Evolutionary conservation across 2,113 vertebrate species (phyloP).

Genomic region (Cathartes aura): DNA sequence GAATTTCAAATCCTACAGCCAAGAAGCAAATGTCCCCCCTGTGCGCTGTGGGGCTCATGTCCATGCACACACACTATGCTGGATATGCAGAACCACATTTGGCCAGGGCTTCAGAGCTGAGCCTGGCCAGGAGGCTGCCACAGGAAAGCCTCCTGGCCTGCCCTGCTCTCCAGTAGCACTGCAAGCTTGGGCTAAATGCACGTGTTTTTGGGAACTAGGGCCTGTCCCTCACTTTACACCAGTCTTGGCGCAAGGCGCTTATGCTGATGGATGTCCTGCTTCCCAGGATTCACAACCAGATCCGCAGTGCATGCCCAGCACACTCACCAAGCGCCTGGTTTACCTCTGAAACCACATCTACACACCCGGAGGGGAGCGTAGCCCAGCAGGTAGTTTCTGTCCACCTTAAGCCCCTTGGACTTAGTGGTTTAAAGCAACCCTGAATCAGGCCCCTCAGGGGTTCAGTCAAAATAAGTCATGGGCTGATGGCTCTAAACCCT

Average conservation of each 20-base stretch:
- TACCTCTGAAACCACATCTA: not conserved
- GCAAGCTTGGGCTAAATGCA: not conserved
- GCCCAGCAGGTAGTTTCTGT: not conserved
- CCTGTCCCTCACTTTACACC: not conserved
- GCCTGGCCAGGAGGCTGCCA: not conserved
- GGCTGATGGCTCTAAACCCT: not conserved
- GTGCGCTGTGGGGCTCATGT: not conserved
- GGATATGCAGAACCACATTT: not conserved
- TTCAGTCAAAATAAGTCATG: not conserved
- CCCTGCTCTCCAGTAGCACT: not conserved
- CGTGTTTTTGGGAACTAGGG: fast-evolving
- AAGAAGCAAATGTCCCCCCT: not conserved
- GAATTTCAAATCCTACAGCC: not conserved
- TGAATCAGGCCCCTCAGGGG: not conserved
- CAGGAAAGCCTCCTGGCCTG: not conserved
- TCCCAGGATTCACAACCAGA: not conserved
- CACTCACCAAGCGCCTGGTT: not conserved
- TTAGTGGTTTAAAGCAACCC: not conserved
- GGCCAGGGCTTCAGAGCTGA: not conserved
- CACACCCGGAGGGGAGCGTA: not conserved
- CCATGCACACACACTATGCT: not conserved
- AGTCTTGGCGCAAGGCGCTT: not conserved
- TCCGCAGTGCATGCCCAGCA: not conserved
- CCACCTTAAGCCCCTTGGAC: not conserved
- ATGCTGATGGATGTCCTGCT: not conserved